A percentile compares a stretch with the other conserved stretches of the same genome.
phyloP scores from a whole-genome alignment of 1,140 invertebrate genomes.

The Leptinotarsa lineolata region DNA sequence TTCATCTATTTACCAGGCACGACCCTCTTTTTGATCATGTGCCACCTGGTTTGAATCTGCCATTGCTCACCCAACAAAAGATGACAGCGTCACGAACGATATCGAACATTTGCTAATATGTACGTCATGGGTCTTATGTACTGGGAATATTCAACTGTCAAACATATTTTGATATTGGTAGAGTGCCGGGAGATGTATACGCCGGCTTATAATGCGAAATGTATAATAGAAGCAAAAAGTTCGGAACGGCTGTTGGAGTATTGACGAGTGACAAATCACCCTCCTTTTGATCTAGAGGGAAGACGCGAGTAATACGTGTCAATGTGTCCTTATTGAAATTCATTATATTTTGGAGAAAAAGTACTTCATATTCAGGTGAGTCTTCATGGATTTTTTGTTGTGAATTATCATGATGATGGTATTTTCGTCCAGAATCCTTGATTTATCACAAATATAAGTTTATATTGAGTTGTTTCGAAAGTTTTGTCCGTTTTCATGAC shows the following conservation, averaged over 20 bases:
- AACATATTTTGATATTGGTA: neutral
- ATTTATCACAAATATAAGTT: too few species aligned
- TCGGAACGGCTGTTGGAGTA: neutral
- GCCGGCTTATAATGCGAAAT: constrained; percentile 4
- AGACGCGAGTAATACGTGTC: neutral
- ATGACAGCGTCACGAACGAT: neutral
- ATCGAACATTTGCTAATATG: constrained; percentile 1
- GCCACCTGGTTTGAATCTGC: too few species aligned
- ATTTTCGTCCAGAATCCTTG: too few species aligned
- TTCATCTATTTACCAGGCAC: too few species aligned
- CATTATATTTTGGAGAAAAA: too few species aligned
- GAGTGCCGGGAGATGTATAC: neutral
- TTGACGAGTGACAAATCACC: constrained; percentile 16
- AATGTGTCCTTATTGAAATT: too few species aligned
- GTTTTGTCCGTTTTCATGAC: too few species aligned
- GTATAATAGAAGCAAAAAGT: constrained; percentile 16
- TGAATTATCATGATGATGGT: too few species aligned
- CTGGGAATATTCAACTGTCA: neutral
- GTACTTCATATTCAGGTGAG: too few species aligned
- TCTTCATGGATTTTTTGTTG: too few species aligned
- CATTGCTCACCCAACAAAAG: neutral
- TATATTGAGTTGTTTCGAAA: too few species aligned
- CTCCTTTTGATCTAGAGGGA: neutral
- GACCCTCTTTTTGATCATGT: too few species aligned
- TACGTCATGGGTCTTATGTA: neutral